phyloP scores from a whole-genome alignment of 2,113 vertebrate genomes.

The Baryphthengus martii region DNA sequence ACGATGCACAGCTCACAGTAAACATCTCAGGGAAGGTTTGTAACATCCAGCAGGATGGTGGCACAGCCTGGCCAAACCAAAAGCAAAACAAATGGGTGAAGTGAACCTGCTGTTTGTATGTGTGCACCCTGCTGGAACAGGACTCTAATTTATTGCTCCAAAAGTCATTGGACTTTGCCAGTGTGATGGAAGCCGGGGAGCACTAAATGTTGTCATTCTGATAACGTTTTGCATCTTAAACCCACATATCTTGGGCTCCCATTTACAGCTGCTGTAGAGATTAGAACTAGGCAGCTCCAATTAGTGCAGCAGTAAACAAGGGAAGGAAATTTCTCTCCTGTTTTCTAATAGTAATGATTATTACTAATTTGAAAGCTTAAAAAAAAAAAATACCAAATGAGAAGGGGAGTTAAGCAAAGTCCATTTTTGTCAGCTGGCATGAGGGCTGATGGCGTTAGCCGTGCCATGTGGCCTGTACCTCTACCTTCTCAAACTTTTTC shows the following conservation, averaged over 20 bases:
- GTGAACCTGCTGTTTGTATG: not conserved
- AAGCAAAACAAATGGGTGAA: not conserved
- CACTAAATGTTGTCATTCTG: not conserved
- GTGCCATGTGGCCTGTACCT: not conserved
- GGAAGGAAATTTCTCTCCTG: not conserved
- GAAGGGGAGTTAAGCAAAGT: not conserved
- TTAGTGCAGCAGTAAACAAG: not conserved
- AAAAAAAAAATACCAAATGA: not conserved
- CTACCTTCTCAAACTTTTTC: not conserved
- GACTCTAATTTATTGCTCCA: not conserved
- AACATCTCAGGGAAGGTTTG: not conserved
- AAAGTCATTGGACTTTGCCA: not conserved
- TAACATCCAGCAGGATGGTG: not conserved
- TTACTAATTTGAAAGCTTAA: not conserved
- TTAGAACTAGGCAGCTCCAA: not conserved
- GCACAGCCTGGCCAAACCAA: not conserved
- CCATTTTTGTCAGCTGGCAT: not conserved
- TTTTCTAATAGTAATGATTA: not conserved
- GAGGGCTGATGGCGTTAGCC: not conserved
- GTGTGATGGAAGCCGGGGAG: not conserved
- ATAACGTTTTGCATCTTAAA: not conserved
- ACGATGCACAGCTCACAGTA: not conserved
- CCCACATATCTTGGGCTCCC: not conserved
- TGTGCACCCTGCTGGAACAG: not conserved
- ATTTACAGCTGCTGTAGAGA: not conserved